Evolutionary conservation across 1,140 invertebrate genomes (phyloP).

Genomic region (Cydia fagiglandana): DNA sequence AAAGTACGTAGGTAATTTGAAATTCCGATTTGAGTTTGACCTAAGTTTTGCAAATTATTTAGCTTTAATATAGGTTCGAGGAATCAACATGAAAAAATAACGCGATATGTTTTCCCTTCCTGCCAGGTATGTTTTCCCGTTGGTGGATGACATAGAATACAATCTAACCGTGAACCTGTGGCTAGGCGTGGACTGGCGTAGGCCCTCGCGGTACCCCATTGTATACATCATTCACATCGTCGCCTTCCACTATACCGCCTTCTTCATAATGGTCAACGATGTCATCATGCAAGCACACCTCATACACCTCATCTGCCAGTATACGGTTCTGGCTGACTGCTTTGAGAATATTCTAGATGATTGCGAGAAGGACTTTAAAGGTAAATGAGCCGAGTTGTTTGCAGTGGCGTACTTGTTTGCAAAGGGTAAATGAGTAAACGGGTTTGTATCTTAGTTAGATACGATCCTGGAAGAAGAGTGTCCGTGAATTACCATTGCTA

Average conservation of each 20-base stretch:
- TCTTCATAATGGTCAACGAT: constrained; percentile 63
- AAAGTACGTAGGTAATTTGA: background rate
- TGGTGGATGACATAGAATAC: constrained; percentile 64
- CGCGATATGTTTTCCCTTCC: background rate
- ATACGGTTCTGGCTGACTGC: constrained; percentile 57
- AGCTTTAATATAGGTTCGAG: background rate
- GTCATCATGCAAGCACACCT: constrained; percentile 61
- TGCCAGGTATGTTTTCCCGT: constrained; percentile 60
- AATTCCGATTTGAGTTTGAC: too few species aligned
- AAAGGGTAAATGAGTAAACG: background rate
- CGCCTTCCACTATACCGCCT: constrained; percentile 53
- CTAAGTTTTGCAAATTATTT: too few species aligned
- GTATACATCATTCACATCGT: constrained; percentile 48
- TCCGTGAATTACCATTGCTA: constrained; percentile 5
- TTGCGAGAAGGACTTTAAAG: constrained; percentile 46
- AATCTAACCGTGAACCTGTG: constrained; percentile 56
- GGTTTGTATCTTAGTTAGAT: background rate
- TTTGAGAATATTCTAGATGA: constrained; percentile 60
- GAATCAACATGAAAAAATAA: constrained; percentile 6
- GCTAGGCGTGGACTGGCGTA: constrained; percentile 52
- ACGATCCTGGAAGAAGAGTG: background rate
- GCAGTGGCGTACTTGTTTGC: background rate
- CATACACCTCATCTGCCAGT: constrained; percentile 65
- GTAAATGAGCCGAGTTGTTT: background rate
- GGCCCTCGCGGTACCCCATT: constrained; percentile 42